Evolutionary conservation across 2,113 vertebrate genomes (phyloP).

Genomic region (Benitochromis conjunctus): DNA sequence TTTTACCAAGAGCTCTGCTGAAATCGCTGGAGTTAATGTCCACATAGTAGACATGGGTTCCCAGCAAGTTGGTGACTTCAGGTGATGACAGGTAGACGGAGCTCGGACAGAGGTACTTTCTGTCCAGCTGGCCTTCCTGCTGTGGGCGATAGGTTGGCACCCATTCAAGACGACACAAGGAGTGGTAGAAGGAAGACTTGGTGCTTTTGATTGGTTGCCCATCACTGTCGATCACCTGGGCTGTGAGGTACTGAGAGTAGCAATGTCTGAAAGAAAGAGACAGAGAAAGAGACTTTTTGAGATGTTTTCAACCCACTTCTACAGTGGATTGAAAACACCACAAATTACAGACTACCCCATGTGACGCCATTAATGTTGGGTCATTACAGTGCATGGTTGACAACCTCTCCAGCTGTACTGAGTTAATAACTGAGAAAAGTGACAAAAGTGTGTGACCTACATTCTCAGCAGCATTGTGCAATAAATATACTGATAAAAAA

Average conservation of each 20-base stretch:
- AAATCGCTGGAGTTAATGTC: conserved; percentile 64
- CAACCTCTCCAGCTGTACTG: background rate
- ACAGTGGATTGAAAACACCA: background rate
- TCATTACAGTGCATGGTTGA: background rate
- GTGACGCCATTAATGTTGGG: background rate
- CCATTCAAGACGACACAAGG: conserved; percentile 66
- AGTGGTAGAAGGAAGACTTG: conserved; percentile 70
- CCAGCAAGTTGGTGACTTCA: conserved; percentile 61
- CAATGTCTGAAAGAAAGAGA: conserved; percentile 54
- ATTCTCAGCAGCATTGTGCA: background rate
- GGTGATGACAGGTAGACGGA: conserved; percentile 61
- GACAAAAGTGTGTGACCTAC: conserved; percentile 4
- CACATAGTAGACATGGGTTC: conserved; percentile 68
- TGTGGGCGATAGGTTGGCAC: conserved; percentile 53
- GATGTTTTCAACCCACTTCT: background rate
- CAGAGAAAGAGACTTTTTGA: background rate
- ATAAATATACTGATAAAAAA: background rate
- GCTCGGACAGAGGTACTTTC: conserved; percentile 56
- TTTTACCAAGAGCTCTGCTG: conserved; percentile 67
- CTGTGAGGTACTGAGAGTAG: conserved; percentile 72
- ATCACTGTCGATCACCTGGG: conserved; percentile 61
- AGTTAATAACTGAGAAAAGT: background rate
- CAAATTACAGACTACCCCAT: background rate
- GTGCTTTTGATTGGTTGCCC: conserved; percentile 38
- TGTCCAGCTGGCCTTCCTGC: background rate